Evolutionary conservation across 2,113 vertebrate species (phyloP).

Genomic region (Entosphenus tridentatus): DNA sequence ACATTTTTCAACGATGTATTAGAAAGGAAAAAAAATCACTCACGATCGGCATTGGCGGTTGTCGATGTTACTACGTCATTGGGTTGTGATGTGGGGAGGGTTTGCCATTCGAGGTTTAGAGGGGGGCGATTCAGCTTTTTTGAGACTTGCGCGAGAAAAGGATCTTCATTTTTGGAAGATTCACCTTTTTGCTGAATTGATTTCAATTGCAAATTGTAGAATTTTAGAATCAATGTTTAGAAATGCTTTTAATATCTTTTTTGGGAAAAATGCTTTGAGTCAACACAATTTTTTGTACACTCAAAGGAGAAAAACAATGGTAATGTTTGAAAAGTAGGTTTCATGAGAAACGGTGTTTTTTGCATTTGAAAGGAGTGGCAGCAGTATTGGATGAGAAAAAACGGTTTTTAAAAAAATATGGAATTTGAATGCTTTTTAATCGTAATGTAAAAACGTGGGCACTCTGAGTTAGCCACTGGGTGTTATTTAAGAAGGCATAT

Average conservation of each 20-base stretch:
- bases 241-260: neutral
- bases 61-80: neutral
- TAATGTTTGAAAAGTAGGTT: conserved; percentile 1
- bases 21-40: conserved; percentile 1
- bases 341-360: conserved; percentile 3
- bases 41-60: neutral
- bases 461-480: too few relatives aligned
- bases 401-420: too few relatives aligned
- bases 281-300: neutral
- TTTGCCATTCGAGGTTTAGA: neutral
- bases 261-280: conserved; percentile 1
- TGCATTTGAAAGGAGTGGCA: neutral
- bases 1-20: neutral
- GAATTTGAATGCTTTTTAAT: too few relatives aligned
- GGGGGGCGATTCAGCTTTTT: neutral
- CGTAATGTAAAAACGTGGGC: too few relatives aligned
- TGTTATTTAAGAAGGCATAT: too few relatives aligned
- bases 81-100: neutral
- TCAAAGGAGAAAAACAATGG: neutral
- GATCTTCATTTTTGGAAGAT: conserved; percentile 7
- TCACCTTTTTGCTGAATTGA: neutral
- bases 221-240: neutral
- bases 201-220: conserved; percentile 1
- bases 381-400: too few relatives aligned
- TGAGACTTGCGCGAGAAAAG: neutral